These are phyloP conservation scores for Oscheius sp. DNA, from an alignment of 2,888 invertebrate species.

Conservation along the genomic window DNA sequence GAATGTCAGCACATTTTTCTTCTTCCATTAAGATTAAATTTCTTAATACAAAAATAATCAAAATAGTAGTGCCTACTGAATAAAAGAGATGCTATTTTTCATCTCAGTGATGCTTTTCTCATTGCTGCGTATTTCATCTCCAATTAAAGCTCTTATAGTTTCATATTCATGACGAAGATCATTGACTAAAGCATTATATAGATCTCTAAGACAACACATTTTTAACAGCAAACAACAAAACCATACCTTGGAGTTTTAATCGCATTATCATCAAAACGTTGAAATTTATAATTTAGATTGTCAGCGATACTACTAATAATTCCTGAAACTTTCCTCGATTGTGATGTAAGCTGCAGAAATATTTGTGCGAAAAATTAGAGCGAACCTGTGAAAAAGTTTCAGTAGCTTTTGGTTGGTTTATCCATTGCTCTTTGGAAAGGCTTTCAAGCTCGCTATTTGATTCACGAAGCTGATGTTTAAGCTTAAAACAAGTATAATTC, in stretches of 20 bases:
- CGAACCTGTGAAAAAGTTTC: slow-evolving; percentile 9
- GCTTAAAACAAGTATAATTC: background rate
- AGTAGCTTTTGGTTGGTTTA: background rate
- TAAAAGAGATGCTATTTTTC: background rate
- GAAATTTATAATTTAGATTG: background rate
- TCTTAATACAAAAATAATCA: background rate
- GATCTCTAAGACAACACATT: background rate
- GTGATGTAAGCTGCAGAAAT: background rate
- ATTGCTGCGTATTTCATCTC: background rate
- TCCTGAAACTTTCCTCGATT: background rate
- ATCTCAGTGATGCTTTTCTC: slow-evolving; percentile 7
- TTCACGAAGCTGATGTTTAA: slow-evolving; percentile 5
- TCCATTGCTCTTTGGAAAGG: slow-evolving; percentile 16
- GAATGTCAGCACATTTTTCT: slow-evolving; percentile 6
- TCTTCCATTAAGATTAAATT: background rate
- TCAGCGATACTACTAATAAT: background rate
- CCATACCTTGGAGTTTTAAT: background rate
- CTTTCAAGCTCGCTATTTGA: background rate
- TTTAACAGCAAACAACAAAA: background rate
- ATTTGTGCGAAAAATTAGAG: background rate
- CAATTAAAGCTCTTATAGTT: background rate
- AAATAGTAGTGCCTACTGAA: background rate
- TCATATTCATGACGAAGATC: slow-evolving; percentile 16
- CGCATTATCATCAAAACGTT: slow-evolving; percentile 6
- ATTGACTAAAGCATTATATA: background rate